Evolutionary conservation across 1,140 invertebrate genomes (phyloP).

Genomic region (Mya arenaria): DNA sequence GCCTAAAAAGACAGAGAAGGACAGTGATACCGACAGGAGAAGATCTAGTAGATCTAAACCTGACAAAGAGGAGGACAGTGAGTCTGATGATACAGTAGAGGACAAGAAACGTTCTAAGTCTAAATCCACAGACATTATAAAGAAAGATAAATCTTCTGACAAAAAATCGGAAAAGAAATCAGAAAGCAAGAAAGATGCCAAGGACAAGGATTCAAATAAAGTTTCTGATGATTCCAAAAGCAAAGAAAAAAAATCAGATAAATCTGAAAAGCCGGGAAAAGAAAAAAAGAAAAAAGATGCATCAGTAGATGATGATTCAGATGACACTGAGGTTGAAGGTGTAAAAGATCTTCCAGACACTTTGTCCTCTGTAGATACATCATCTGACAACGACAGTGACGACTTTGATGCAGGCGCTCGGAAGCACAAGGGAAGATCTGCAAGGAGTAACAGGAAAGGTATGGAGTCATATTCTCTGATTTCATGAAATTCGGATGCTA

Average conservation of each 20-base stretch:
- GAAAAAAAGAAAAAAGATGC: too few relatives aligned
- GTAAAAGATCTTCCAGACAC: not conserved
- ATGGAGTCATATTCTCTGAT: too few relatives aligned
- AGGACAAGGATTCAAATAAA: not conserved
- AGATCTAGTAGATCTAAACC: conserved; percentile 33
- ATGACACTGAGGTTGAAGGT: not conserved
- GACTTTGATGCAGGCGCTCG: too few relatives aligned
- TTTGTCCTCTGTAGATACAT: not conserved
- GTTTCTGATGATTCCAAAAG: not conserved
- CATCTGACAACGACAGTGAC: not conserved
- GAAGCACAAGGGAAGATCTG: too few relatives aligned
- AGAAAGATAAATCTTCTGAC: not conserved
- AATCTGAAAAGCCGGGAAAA: too few relatives aligned
- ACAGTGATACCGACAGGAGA: too few relatives aligned
- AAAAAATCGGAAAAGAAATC: not conserved
- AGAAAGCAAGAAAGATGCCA: not conserved
- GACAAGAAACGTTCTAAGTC: not conserved
- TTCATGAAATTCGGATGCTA: too few relatives aligned
- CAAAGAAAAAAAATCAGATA: not conserved
- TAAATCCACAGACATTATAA: conserved; percentile 3
- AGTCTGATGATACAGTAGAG: conserved; percentile 2
- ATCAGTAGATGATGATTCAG: not conserved
- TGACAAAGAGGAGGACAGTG: not conserved
- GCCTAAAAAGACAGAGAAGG: too few relatives aligned
- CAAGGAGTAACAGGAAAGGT: too few relatives aligned